phyloP scores from a whole-genome alignment of 1,140 invertebrate genomes.

The Drosophila baimaii region DNA sequence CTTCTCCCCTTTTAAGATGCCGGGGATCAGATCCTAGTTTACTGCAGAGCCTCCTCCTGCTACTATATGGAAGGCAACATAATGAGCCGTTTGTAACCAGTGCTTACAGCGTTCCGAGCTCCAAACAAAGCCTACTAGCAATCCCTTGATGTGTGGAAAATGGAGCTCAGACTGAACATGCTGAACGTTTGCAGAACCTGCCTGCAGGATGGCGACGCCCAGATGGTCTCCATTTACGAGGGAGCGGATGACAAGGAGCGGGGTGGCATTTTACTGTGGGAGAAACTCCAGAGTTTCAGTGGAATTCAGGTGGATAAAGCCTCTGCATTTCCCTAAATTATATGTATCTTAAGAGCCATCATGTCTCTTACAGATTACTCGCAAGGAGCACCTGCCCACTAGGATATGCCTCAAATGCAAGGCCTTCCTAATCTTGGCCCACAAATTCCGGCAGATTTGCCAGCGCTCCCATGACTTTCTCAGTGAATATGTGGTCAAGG shows the following conservation, averaged over 20 bases:
- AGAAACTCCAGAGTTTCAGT: conserved; percentile 76
- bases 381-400: conserved; percentile 53
- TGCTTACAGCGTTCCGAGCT: background rate
- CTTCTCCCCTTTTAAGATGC: background rate
- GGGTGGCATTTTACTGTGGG: conserved; percentile 43
- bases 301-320: conserved; percentile 58
- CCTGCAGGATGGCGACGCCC: conserved; percentile 67
- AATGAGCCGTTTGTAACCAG: background rate
- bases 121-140: background rate
- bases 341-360: fast-evolving
- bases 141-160: background rate
- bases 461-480: conserved; percentile 74
- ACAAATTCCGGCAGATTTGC: conserved; percentile 77
- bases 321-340: no score
- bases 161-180: conserved; percentile 50
- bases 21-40: background rate
- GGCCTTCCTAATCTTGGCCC: conserved; percentile 63
- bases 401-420: conserved; percentile 71
- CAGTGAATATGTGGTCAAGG: conserved; percentile 60
- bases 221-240: conserved; percentile 76
- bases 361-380: conserved; percentile 45
- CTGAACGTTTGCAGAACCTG: conserved; percentile 66
- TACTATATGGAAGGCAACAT: background rate
- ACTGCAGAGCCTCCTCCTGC: background rate
- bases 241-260: conserved; percentile 30